These are phyloP conservation scores for Ficedula albicollis DNA, from an alignment of 2,797 vertebrate species.

Conservation along the genomic window DNA sequence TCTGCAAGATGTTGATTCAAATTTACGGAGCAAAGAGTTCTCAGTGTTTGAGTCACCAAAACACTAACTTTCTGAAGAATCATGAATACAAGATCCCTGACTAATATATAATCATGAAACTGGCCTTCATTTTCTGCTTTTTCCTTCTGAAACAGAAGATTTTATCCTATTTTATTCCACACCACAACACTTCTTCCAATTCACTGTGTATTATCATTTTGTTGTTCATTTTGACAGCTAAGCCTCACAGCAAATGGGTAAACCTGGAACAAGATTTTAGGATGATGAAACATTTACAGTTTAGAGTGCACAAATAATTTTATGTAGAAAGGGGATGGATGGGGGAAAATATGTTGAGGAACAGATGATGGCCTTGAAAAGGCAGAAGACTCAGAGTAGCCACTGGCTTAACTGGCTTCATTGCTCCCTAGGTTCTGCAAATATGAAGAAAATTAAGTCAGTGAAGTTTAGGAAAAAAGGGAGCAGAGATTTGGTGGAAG, in stretches of 20 bases:
- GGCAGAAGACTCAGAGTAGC: neutral
- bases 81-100: neutral
- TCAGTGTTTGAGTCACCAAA: neutral
- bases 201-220: neutral
- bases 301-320: neutral
- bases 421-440: neutral
- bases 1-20: neutral
- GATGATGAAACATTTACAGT: neutral
- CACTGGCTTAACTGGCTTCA: neutral
- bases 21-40: neutral
- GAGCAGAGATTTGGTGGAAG: neutral
- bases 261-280: neutral
- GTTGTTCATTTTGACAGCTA: neutral
- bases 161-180: neutral
- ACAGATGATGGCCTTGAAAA: neutral
- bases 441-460: neutral
- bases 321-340: neutral
- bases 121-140: neutral
- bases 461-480: neutral
- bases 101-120: neutral
- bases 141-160: neutral
- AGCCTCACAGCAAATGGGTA: neutral
- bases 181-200: neutral
- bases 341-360: neutral
- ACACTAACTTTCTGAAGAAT: neutral